A percentile compares a stretch with the other conserved stretches of the same genome.
phyloP scores from a whole-genome alignment of 2,113 vertebrate genomes.

The Otocyon megalotis region DNA sequence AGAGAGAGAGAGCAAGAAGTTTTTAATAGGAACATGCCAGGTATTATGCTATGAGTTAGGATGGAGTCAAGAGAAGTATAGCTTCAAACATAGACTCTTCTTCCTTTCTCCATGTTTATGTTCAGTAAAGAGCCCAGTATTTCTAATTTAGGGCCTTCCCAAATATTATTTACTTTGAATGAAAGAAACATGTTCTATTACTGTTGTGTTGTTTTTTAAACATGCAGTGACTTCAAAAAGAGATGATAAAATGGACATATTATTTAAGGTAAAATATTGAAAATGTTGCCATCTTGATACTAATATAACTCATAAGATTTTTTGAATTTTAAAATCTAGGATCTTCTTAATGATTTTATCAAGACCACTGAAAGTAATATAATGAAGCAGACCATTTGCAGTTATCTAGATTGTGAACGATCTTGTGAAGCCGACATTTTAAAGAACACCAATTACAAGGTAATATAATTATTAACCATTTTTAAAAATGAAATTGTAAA shows the following conservation, averaged over 20 bases:
- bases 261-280: conserved; percentile 23
- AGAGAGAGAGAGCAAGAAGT: neutral
- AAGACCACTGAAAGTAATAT: conserved; percentile 78
- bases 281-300: neutral
- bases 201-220: neutral
- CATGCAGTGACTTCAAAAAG: neutral
- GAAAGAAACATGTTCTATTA: conserved; percentile 15
- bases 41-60: neutral
- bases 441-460: conserved; percentile 80
- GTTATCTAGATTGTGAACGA: conserved; percentile 80
- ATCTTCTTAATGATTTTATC: conserved; percentile 76
- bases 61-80: neutral
- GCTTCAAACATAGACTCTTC: neutral
- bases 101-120: neutral
- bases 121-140: conserved; percentile 24
- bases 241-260: neutral
- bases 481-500: conserved; percentile 51
- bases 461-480: conserved; percentile 65
- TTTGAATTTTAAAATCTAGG: conserved; percentile 72
- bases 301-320: conserved; percentile 53
- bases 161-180: conserved; percentile 31
- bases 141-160: neutral
- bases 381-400: conserved; percentile 78
- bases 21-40: conserved; percentile 16
- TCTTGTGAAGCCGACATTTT: conserved; percentile 82